phyloP scores from a whole-genome alignment of 2,113 vertebrate species.

The Brachyistius frenatus region DNA sequence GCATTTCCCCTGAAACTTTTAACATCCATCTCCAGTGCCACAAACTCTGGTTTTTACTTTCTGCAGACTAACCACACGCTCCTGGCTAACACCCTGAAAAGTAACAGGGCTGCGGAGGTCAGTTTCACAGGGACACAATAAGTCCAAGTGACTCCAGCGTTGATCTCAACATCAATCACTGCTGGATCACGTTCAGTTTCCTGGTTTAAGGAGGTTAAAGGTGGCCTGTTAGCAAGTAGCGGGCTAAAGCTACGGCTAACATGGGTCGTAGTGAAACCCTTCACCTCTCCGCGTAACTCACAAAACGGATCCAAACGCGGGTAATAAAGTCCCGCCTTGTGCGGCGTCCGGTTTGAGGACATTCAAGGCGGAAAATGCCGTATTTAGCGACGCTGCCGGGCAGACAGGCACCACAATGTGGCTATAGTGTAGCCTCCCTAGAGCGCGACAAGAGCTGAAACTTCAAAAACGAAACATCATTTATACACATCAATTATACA shows the following conservation, averaged over 20 bases:
- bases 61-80: constrained; percentile 27
- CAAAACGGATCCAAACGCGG: neutral
- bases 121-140: neutral
- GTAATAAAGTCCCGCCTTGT: neutral
- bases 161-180: constrained; percentile 45
- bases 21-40: constrained; percentile 6
- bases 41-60: constrained; percentile 30
- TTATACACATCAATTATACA: constrained; percentile 47
- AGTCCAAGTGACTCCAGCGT: neutral
- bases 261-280: constrained; percentile 4
- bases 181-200: constrained; percentile 52
- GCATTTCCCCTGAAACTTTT: constrained; percentile 10
- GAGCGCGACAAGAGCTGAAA: constrained; percentile 59
- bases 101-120: neutral
- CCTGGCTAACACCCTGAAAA: constrained; percentile 4
- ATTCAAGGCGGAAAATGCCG: neutral
- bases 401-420: constrained; percentile 23
- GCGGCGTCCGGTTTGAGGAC: neutral
- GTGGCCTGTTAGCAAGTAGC: constrained; percentile 77
- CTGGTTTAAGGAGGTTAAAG: constrained; percentile 72
- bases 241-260: constrained; percentile 75
- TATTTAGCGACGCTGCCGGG: constrained; percentile 27
- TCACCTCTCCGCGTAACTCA: neutral
- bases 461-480: constrained; percentile 53
- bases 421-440: constrained; percentile 63